Percentiles rank a stretch among this genome's conserved stretches.
phyloP scores from a whole-genome alignment of 2,797 vertebrate genomes.

The Champsocephalus gunnari region DNA sequence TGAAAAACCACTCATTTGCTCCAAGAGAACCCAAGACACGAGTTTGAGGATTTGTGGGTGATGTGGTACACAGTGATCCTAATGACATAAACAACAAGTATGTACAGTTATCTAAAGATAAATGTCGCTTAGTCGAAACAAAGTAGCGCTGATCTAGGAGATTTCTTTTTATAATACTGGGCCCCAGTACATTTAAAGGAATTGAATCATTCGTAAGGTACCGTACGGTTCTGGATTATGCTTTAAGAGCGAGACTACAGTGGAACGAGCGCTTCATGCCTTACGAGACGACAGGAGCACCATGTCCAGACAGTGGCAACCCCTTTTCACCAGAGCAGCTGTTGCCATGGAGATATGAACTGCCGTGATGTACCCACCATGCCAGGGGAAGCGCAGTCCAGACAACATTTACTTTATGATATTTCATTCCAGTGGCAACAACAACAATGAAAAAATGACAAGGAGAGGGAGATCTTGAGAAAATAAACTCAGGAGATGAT shows the following conservation, averaged over 20 bases:
- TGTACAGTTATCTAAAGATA: not conserved
- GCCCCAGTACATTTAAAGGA: slow-evolving; percentile 19
- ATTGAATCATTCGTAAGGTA: slow-evolving; percentile 48
- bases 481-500: slow-evolving; percentile 7
- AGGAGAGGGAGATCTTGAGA: slow-evolving; percentile 6
- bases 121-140: not conserved
- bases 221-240: slow-evolving; percentile 55
- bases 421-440: slow-evolving; percentile 45
- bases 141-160: slow-evolving; percentile 3
- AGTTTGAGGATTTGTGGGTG: too few relatives aligned
- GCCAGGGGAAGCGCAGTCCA: slow-evolving; percentile 69
- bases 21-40: too few relatives aligned
- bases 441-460: slow-evolving; percentile 25
- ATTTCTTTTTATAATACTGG: slow-evolving; percentile 4
- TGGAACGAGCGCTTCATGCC: too few relatives aligned
- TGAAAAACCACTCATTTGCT: not conserved
- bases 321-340: slow-evolving; percentile 67
- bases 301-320: slow-evolving; percentile 66
- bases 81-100: not conserved
- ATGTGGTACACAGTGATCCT: too few relatives aligned
- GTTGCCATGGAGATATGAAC: slow-evolving; percentile 69
- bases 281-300: not conserved
- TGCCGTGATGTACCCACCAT: slow-evolving; percentile 62
- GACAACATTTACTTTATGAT: slow-evolving; percentile 64
- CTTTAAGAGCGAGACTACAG: slow-evolving; percentile 29